Conservation (phyloP, 92 coral and sea anemone species). For the Ricordea florida region DNA sequence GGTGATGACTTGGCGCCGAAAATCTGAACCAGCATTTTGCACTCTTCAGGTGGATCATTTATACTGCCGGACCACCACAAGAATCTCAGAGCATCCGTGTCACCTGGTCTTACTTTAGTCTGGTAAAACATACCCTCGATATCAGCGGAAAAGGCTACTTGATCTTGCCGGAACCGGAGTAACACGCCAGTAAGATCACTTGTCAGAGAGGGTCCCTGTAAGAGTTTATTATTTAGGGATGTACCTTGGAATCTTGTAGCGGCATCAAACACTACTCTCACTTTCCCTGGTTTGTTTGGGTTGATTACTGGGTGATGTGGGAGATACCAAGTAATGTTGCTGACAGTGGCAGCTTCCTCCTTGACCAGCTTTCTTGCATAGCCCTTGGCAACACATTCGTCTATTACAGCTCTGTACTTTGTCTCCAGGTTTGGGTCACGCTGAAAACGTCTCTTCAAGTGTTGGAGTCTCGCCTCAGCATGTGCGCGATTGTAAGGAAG, state of each 20-base stretch:
- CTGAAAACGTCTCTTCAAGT: too few relatives aligned
- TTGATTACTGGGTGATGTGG: conserved; percentile 62
- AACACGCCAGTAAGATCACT: conserved; percentile 65
- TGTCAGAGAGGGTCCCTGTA: conserved; percentile 65
- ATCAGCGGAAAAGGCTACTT: conserved; percentile 59
- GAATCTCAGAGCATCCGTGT: conserved; percentile 57
- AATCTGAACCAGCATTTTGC: conserved; percentile 59
- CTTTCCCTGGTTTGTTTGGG: conserved; percentile 59
- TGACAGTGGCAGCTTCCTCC: too few relatives aligned
- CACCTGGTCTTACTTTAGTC: conserved; percentile 31
- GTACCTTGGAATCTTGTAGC: conserved; percentile 54
- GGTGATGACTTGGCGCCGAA: conserved; percentile 71
- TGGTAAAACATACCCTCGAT: conserved; percentile 67
- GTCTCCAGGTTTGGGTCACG: too few relatives aligned
- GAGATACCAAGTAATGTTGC: too few relatives aligned
- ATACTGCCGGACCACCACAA: conserved; percentile 52
- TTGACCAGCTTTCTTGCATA: too few relatives aligned
- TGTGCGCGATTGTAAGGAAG: too few relatives aligned
- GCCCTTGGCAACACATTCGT: too few relatives aligned
- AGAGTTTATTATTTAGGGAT: conserved; percentile 54
- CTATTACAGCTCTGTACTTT: too few relatives aligned
- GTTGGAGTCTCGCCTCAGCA: too few relatives aligned
- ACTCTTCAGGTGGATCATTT: conserved; percentile 34
- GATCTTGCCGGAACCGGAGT: conserved; percentile 61
- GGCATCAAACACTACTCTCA: conserved; percentile 70